phyloP scores from a whole-genome alignment of 2,888 invertebrate genomes.

The Lasioglossum marginatum region DNA sequence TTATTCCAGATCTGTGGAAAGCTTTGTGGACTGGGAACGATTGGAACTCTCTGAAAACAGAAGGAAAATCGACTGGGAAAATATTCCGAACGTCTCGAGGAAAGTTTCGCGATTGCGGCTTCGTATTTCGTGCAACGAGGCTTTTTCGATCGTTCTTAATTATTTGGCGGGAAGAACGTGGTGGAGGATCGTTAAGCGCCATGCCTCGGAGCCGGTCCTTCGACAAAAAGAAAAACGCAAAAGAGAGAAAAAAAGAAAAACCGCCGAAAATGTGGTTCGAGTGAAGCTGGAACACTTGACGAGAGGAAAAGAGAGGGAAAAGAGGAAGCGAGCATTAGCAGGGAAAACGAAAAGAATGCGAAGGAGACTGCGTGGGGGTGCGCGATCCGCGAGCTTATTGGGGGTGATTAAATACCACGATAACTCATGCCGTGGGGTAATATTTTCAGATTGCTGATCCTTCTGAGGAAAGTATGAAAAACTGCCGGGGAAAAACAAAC shows the following conservation, averaged over 20 bases:
- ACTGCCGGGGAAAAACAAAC: conserved; percentile 1
- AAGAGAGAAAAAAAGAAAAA: conserved; percentile 11
- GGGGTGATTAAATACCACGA: conserved; percentile 80
- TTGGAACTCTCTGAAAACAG: not conserved
- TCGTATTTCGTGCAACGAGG: conserved; percentile 49
- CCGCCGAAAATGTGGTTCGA: conserved; percentile 50
- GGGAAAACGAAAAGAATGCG: conserved; percentile 32
- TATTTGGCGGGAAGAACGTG: conserved; percentile 65
- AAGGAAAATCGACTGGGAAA: conserved; percentile 23
- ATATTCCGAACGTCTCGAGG: conserved; percentile 28
- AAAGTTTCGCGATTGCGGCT: conserved; percentile 47
- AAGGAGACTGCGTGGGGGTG: conserved; percentile 15
- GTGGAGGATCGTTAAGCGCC: conserved; percentile 62
- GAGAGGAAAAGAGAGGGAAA: conserved; percentile 24
- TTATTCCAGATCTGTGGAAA: not conserved
- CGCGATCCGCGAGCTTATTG: conserved; percentile 75
- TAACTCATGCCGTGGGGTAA: conserved; percentile 78
- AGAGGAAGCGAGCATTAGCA: not conserved
- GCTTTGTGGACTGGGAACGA: not conserved
- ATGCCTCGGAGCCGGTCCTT: conserved; percentile 21
- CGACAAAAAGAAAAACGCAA: conserved; percentile 2
- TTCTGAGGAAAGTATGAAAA: conserved; percentile 51
- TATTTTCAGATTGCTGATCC: conserved; percentile 79
- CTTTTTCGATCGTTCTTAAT: conserved; percentile 67
- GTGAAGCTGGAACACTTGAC: conserved; percentile 10